Percentiles rank a stretch among this genome's conserved stretches.
These are phyloP conservation scores for Elachura formosa DNA, from an alignment of 2,113 vertebrate species.

Conservation along the genomic window DNA sequence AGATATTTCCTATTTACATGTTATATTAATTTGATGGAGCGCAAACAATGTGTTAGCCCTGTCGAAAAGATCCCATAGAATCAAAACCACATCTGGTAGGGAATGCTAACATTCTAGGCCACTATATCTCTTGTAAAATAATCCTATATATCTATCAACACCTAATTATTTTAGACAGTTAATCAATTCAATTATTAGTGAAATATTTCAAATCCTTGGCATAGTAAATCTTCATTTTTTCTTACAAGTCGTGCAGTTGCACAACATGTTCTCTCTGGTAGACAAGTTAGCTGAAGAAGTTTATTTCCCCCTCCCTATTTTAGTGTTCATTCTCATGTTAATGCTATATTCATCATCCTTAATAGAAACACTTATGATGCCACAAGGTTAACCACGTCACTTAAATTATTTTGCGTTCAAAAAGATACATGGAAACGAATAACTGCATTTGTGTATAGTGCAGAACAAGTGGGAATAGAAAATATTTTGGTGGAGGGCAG, in stretches of 20 bases:
- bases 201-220: conserved; percentile 25
- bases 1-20: background rate
- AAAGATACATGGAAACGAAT: background rate
- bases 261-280: background rate
- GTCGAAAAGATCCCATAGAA: background rate
- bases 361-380: background rate
- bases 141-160: background rate
- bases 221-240: background rate
- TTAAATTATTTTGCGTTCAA: background rate
- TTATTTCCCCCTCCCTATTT: background rate
- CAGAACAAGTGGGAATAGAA: background rate
- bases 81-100: background rate
- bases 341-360: background rate
- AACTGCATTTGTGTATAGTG: background rate
- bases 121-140: background rate
- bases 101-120: conserved; percentile 5
- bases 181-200: conserved; percentile 39
- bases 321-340: background rate
- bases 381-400: background rate
- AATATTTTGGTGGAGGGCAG: background rate
- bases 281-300: background rate
- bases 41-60: background rate
- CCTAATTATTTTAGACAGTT: conserved; percentile 30
- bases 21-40: background rate
- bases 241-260: background rate